These are phyloP conservation scores for Hedya salicella DNA, from an alignment of 2,888 invertebrate genomes.

Conservation along the genomic window DNA sequence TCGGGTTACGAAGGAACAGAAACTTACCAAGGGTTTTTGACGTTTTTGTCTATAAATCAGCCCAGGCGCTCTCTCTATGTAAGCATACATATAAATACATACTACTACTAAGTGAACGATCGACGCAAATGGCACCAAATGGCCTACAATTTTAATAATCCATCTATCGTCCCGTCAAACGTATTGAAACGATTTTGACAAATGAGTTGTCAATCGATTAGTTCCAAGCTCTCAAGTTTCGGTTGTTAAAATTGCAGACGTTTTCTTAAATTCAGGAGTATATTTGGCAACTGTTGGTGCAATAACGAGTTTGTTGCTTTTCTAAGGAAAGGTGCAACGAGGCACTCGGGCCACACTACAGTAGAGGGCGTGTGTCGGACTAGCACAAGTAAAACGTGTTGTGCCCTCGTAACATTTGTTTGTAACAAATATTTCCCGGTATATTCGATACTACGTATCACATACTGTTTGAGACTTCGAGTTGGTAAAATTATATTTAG, in stretches of 20 bases:
- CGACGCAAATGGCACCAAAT: background rate
- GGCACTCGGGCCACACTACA: background rate
- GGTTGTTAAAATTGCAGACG: background rate
- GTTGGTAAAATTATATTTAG: too few relatives aligned
- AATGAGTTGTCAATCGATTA: constrained; percentile 1
- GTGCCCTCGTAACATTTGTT: background rate
- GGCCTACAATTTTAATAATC: background rate
- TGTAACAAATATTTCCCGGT: background rate
- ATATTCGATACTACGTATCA: background rate
- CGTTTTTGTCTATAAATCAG: too few relatives aligned
- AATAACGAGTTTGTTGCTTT: constrained; percentile 34
- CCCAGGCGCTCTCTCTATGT: too few relatives aligned
- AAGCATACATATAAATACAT: too few relatives aligned
- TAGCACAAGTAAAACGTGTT: constrained; percentile 8
- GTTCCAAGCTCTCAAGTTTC: constrained; percentile 4
- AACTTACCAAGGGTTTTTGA: too few relatives aligned
- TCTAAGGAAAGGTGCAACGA: constrained; percentile 21
- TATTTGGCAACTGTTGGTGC: constrained; percentile 1
- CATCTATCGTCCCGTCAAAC: background rate
- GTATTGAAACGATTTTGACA: constrained; percentile 1
- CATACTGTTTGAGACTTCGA: background rate
- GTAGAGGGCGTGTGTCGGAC: constrained; percentile 4
- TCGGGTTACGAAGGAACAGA: too few relatives aligned
- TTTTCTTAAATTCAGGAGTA: constrained; percentile 6
- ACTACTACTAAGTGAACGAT: too few relatives aligned